A percentile compares a stretch with the other conserved stretches of the same genome.
phyloP scores from a whole-genome alignment of 2,888 invertebrate species.

The Zaprionus obscuricornis region DNA sequence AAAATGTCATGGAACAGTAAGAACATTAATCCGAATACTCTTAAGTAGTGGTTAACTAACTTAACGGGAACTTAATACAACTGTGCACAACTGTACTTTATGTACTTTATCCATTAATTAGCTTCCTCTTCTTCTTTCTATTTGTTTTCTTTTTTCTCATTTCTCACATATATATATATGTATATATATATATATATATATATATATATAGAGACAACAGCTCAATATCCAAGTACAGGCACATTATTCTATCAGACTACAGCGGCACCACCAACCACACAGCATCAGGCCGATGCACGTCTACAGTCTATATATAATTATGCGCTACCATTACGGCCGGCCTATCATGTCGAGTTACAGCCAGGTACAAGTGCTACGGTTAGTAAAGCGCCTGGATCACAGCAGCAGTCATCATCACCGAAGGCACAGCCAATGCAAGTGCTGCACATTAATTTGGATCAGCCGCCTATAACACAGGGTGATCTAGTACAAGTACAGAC shows the following conservation, averaged over 20 bases:
- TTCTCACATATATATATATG: no score
- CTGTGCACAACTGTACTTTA: conserved; percentile 3
- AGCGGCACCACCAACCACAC: conserved; percentile 82
- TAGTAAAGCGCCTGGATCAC: conserved; percentile 75
- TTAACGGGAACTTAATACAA: conserved; percentile 14
- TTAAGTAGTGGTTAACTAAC: conserved; percentile 42
- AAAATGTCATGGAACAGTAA: conserved; percentile 95
- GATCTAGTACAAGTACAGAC: conserved; percentile 63
- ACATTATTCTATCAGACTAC: conserved; percentile 85
- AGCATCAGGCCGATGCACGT: conserved; percentile 78
- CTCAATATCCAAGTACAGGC: conserved; percentile 84
- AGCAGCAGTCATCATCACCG: conserved; percentile 71
- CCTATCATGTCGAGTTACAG: conserved; percentile 81
- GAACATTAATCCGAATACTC: conserved; percentile 72
- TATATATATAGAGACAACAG: conserved; percentile 84
- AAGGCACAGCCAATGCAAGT: conserved; percentile 80
- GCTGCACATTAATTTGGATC: conserved; percentile 82
- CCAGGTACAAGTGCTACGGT: conserved; percentile 65
- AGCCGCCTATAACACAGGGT: conserved; percentile 78
- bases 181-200: no score
- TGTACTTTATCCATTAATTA: not conserved
- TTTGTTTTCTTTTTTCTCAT: conserved; percentile 44
- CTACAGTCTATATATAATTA: conserved; percentile 81
- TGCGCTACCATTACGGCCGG: conserved; percentile 80
- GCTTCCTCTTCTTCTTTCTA: not conserved